phyloP scores from a whole-genome alignment of 1,140 invertebrate genomes.

The Aphis gossypii region DNA sequence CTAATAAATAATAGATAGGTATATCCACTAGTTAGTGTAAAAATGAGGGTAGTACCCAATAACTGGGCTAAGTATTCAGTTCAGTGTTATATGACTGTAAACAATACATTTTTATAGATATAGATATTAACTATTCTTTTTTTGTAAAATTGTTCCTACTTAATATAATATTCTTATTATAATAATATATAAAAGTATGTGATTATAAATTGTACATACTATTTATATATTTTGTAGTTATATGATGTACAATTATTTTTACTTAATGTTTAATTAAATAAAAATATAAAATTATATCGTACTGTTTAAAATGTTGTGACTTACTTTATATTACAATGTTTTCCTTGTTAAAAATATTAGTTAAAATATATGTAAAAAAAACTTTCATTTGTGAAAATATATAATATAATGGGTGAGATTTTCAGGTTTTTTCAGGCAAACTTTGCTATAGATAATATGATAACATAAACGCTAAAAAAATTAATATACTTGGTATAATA shows the following conservation, averaged over 20 bases:
- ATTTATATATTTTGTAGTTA: background rate
- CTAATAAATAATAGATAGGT: background rate
- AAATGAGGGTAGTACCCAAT: background rate
- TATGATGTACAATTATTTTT: background rate
- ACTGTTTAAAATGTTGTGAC: background rate
- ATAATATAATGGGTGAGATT: background rate
- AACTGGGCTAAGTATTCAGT: background rate
- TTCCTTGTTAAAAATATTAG: too few relatives aligned
- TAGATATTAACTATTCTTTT: background rate
- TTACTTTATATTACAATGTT: too few relatives aligned
- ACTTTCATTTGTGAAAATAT: background rate
- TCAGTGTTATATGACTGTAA: background rate
- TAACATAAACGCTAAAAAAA: too few relatives aligned
- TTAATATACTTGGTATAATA: too few relatives aligned
- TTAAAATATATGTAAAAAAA: background rate
- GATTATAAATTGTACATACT: background rate
- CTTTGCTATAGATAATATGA: too few relatives aligned
- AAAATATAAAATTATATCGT: background rate
- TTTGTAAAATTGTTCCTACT: conserved; percentile 24
- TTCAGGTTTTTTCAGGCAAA: background rate
- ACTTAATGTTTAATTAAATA: background rate
- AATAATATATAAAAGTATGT: background rate
- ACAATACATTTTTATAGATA: background rate
- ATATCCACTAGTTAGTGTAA: background rate
- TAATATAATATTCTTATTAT: background rate